Conservation (phyloP, 2,888 invertebrate species). For the Agriopis marginaria region DNA sequence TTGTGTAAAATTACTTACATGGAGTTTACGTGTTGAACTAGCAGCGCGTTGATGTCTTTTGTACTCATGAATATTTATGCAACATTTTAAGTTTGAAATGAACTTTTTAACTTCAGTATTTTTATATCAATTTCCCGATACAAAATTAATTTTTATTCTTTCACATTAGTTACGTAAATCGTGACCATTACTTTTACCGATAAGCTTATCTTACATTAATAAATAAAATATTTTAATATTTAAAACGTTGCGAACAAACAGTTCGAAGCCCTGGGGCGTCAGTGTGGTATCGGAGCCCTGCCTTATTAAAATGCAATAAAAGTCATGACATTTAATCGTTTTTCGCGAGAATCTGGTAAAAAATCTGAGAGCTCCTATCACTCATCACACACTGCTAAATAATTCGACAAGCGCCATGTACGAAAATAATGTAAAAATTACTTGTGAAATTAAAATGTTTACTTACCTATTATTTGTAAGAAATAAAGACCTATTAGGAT, state of each 20-base stretch:
- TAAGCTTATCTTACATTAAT: constrained; percentile 55
- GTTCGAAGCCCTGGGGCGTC: constrained; percentile 51
- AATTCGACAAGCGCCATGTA: background rate
- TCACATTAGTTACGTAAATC: constrained; percentile 47
- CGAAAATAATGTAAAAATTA: too few relatives aligned
- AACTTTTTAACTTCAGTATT: constrained; percentile 27
- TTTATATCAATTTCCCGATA: constrained; percentile 36
- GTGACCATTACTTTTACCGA: constrained; percentile 48
- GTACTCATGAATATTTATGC: constrained; percentile 43
- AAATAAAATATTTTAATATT: constrained; percentile 46
- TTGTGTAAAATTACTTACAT: background rate
- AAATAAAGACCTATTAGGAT: background rate
- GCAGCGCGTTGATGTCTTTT: constrained; percentile 73
- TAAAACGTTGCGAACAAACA: constrained; percentile 56
- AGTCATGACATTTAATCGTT: constrained; percentile 65
- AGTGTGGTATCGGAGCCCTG: constrained; percentile 50
- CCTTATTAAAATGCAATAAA: constrained; percentile 76
- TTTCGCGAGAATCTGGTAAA: constrained; percentile 61
- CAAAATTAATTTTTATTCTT: constrained; percentile 49
- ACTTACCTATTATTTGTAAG: background rate
- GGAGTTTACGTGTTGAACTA: background rate
- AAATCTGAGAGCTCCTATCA: constrained; percentile 38
- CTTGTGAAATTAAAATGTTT: too few relatives aligned
- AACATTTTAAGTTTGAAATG: constrained; percentile 1
- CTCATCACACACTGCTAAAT: constrained; percentile 4